Percentiles rank a stretch among this genome's conserved stretches.
These are phyloP conservation scores for Stratiolaelaps scimitus DNA, from an alignment of 1,140 invertebrate species.

Conservation along the genomic window DNA sequence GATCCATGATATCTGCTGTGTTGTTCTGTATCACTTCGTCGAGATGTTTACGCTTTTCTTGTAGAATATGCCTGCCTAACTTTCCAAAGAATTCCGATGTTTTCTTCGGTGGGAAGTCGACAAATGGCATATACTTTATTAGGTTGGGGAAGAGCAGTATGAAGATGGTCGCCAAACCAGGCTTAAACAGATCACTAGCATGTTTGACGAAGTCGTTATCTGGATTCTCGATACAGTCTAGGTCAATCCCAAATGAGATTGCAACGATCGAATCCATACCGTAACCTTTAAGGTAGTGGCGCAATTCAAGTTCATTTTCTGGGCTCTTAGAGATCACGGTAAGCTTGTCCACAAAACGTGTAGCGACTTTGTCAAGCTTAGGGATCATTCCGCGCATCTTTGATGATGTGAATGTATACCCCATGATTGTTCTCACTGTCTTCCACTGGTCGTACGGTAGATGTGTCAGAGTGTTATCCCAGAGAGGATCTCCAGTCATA, in stretches of 20 bases:
- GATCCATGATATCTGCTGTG: slow-evolving; percentile 3
- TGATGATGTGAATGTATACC: too few relatives aligned
- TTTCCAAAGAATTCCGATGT: neutral
- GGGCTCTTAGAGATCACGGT: too few relatives aligned
- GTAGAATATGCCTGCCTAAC: neutral
- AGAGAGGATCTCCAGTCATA: too few relatives aligned
- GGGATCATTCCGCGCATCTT: too few relatives aligned
- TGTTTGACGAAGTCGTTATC: neutral
- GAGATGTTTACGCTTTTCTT: neutral
- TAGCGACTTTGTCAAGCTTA: too few relatives aligned
- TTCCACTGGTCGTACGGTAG: too few relatives aligned
- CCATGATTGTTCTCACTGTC: too few relatives aligned
- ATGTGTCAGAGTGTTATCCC: too few relatives aligned
- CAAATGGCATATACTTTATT: neutral
- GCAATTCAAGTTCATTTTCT: neutral
- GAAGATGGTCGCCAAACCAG: neutral
- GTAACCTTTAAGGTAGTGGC: neutral
- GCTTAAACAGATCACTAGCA: neutral
- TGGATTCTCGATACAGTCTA: neutral
- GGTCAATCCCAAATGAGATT: neutral
- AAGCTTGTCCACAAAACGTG: too few relatives aligned
- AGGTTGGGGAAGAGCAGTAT: neutral
- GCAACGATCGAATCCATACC: neutral
- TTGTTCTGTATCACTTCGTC: slow-evolving; percentile 1
- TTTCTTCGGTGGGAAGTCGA: neutral